Evolutionary conservation across 2,888 invertebrate genomes (phyloP), one percentile per base, ranked within the genome.

Genomic region (Eupsilia transversa): DNA sequence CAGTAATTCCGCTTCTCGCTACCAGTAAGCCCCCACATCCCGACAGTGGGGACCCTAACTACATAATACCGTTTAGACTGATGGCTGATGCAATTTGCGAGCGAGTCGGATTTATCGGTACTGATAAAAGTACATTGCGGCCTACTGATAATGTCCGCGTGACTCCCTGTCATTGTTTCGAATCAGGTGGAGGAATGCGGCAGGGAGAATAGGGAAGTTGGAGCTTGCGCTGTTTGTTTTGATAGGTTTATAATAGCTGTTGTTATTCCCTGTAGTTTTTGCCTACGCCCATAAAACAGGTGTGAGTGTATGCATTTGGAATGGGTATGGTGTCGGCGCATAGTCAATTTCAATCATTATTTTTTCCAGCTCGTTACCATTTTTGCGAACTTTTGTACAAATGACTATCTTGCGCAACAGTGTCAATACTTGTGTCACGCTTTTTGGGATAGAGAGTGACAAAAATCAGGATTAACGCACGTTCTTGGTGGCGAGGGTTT

Each of bases 21-120:
- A 0, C 10, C 52, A 91, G 72, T 90, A 63, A 17, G 33, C 38
- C 91, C 92, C 86, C 64, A 74, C 85, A 80, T 84, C 90, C 88
- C 90, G 83, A 82, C 87, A 89, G 88, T 91, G 87, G 94, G 94
- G 94, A 91, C 92, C 93, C 94, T 94, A 94, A 95, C 94, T 92
- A 94, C 92, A 92, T 94, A 94, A 95, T 95, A 91, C 94, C 91
- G 92, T 93, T 95, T 93, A 95, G 95, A 96, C 95, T 95, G 95
- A 95, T 96, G 93, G 92, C 92, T 95, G 95, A 95, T 95, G 95
- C 96, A 96, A 96, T 96, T 96, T 95, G 94, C 90, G 91, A 92
- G 91, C 82, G 94, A 94, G 95, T 94, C 90, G 93, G 95, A 96
- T 96, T 95, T 96, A 96, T 95, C 89, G 93, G 84, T 87, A 86